Evolutionary conservation across 1,140 invertebrate genomes (phyloP).

Genomic region (Zaprionus davidi): DNA sequence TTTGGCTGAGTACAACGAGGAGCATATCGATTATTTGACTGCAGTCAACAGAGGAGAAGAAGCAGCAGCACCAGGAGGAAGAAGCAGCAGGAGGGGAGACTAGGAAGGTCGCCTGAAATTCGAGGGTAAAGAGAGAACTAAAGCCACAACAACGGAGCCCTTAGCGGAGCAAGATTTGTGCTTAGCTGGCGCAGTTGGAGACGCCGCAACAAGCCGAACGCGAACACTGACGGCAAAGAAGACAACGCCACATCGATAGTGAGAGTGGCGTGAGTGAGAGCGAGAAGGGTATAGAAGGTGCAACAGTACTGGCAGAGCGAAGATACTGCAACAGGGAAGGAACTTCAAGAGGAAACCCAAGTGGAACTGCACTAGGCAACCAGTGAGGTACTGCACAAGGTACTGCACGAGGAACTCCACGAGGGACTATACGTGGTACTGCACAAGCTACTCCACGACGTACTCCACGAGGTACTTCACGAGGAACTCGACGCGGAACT

Average conservation of each 20-base stretch:
- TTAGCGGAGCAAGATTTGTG: conserved; percentile 58
- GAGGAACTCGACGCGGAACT: too few relatives aligned
- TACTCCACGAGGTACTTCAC: too few relatives aligned
- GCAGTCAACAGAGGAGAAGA: neutral
- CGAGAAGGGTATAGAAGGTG: neutral
- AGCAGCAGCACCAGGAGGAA: neutral
- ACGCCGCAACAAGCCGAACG: conserved; percentile 54
- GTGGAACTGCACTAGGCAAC: neutral
- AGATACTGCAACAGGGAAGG: neutral
- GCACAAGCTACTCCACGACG: too few relatives aligned
- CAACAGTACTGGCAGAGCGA: neutral
- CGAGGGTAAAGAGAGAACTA: conserved; percentile 42
- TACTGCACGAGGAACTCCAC: too few relatives aligned
- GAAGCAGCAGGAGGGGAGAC: conserved; percentile 2
- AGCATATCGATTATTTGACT: conserved; percentile 8
- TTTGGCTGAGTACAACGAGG: conserved; percentile 7
- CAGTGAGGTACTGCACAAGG: too few relatives aligned
- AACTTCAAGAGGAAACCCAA: neutral
- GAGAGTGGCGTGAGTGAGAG: conserved; percentile 13
- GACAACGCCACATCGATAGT: conserved; percentile 78
- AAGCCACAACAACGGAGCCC: conserved; percentile 84
- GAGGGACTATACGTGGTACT: too few relatives aligned
- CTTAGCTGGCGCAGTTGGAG: conserved; percentile 52
- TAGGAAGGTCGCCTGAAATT: conserved; percentile 58
- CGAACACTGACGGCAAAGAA: conserved; percentile 61